Percentiles rank a stretch among this genome's conserved stretches.
These are phyloP conservation scores for Erannis defoliaria DNA, from an alignment of 2,888 invertebrate species.

Conservation along the genomic window DNA sequence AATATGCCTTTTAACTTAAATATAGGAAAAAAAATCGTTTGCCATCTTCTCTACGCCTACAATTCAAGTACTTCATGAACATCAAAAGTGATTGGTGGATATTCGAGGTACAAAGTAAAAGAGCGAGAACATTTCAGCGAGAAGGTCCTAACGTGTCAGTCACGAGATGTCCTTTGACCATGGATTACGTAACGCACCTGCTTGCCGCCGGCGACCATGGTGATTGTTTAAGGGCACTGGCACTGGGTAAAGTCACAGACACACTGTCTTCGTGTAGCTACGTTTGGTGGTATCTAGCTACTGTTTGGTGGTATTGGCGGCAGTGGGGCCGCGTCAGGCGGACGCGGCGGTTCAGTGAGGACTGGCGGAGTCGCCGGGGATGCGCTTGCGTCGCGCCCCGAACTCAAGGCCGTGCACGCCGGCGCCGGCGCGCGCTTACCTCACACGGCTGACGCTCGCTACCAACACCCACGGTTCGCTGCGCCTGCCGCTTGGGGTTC, in stretches of 20 bases:
- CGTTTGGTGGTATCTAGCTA: constrained; percentile 35
- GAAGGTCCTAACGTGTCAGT: constrained; percentile 32
- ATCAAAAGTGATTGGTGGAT: neutral
- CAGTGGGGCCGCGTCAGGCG: constrained; percentile 81
- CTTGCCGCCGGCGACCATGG: constrained; percentile 85
- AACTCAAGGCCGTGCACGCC: constrained; percentile 57
- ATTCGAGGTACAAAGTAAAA: constrained; percentile 4
- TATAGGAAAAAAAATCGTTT: neutral
- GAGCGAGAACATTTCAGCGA: constrained; percentile 28
- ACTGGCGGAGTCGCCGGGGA: constrained; percentile 68
- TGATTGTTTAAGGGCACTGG: constrained; percentile 65
- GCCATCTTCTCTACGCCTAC: neutral
- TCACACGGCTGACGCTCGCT: constrained; percentile 43
- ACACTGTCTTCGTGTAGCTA: constrained; percentile 51
- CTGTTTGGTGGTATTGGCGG: constrained; percentile 52
- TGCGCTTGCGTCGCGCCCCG: constrained; percentile 59
- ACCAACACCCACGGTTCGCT: constrained; percentile 46
- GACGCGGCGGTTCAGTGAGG: constrained; percentile 82
- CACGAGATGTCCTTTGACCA: constrained; percentile 52
- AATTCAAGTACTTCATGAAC: neutral
- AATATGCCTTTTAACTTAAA: neutral
- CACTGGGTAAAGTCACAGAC: constrained; percentile 73
- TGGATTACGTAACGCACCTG: constrained; percentile 71
- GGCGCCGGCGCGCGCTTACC: constrained; percentile 53
- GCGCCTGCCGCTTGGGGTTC: constrained; percentile 41